Percentiles rank a stretch among this genome's conserved stretches.
Evolutionary conservation across 2,797 vertebrate species (phyloP).

Genomic region (Argya squamiceps): DNA sequence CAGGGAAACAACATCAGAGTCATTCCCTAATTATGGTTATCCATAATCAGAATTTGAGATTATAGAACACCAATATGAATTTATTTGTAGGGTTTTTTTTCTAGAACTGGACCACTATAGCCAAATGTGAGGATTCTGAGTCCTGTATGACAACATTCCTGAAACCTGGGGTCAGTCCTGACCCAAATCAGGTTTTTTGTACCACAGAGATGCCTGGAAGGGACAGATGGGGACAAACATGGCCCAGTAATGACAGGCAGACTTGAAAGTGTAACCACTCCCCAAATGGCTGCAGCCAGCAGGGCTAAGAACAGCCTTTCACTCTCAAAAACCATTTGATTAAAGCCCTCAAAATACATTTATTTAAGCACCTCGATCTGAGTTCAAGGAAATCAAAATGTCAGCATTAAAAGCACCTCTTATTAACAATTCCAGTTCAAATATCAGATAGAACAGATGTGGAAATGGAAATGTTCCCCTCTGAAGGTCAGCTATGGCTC

Average conservation of each 20-base stretch:
- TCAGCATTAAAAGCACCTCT: background rate
- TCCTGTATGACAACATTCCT: background rate
- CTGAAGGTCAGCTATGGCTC: background rate
- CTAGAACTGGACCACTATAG: background rate
- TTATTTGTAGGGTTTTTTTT: background rate
- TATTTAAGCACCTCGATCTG: background rate
- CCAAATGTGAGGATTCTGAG: background rate
- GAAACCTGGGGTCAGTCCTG: background rate
- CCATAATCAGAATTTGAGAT: background rate
- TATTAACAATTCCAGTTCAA: background rate
- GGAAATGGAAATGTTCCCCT: background rate
- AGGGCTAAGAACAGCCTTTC: background rate
- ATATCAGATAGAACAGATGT: background rate
- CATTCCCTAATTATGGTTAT: background rate
- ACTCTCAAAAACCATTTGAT: background rate
- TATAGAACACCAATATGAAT: background rate
- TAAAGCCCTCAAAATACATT: background rate
- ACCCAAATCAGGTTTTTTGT: background rate
- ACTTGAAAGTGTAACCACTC: background rate
- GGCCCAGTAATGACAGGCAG: background rate
- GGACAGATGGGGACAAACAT: background rate
- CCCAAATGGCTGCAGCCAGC: background rate
- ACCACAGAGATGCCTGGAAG: background rate
- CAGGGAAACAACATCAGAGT: background rate
- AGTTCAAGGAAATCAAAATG: slow-evolving; percentile 25